These are phyloP conservation scores for Nerophis lumbriciformis DNA, from an alignment of 2,113 vertebrate species.

Conservation along the genomic window DNA sequence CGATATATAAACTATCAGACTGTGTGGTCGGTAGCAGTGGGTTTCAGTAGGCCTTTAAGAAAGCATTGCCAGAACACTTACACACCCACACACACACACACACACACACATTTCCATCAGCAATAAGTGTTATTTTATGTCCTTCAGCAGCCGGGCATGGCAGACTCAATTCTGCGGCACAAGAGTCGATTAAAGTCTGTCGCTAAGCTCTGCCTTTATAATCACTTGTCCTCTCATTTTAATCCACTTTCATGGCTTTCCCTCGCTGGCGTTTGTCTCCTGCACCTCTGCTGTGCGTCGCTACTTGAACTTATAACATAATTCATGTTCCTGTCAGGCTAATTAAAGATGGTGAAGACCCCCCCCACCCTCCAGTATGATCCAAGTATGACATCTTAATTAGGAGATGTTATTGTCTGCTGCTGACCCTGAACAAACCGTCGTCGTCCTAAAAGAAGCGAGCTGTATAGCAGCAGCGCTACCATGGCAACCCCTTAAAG, in stretches of 20 bases:
- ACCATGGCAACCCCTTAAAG: conserved; percentile 13
- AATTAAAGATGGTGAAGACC: not conserved
- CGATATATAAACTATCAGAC: no score
- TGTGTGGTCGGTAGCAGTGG: no score
- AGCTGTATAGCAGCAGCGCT: not conserved
- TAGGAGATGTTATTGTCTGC: no score
- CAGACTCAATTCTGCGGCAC: conserved; percentile 28
- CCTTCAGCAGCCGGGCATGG: conserved; percentile 16
- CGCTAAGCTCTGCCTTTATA: conserved; percentile 18
- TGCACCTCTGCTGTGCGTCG: not conserved
- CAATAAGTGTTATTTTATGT: conserved; percentile 23
- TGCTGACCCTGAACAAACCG: not conserved
- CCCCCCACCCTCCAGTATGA: no score
- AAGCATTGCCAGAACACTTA: no score
- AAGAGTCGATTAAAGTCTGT: conserved; percentile 24
- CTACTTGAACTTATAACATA: not conserved
- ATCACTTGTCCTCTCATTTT: conserved; percentile 38
- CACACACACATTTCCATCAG: conserved; percentile 24
- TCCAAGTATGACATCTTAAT: no score
- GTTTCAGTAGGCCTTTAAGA: no score
- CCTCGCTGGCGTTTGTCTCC: not conserved
- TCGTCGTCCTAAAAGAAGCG: conserved; percentile 1
- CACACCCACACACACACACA: conserved; percentile 14
- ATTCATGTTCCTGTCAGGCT: conserved; percentile 17
- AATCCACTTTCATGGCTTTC: conserved; percentile 16